Evolutionary conservation across 1,140 invertebrate genomes (phyloP).

Genomic region (Teleopsis dalmanni): DNA sequence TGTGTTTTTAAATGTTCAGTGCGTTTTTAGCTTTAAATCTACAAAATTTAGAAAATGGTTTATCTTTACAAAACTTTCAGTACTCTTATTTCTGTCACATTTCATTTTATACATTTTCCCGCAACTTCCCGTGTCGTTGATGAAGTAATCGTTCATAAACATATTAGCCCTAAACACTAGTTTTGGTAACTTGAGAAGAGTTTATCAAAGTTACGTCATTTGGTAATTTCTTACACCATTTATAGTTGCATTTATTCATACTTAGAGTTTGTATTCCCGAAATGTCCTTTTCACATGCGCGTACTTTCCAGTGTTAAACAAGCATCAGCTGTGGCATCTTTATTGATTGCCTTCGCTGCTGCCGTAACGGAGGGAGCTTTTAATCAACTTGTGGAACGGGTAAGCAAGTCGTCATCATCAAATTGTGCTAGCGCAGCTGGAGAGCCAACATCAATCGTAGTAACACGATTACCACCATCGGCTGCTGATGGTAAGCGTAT

Average conservation of each 20-base stretch:
- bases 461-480: conserved; percentile 51
- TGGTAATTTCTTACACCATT: neutral
- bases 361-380: conserved; percentile 9
- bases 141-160: too few species aligned
- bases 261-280: too few species aligned
- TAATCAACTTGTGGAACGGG: conserved; percentile 35
- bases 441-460: conserved; percentile 58
- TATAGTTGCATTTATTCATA: neutral
- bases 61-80: too few species aligned
- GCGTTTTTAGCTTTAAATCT: too few species aligned
- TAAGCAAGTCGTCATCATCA: conserved; percentile 36
- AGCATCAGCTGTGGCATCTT: neutral
- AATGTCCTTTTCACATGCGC: conserved; percentile 31
- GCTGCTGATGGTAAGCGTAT: conserved; percentile 53
- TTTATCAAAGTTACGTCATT: too few species aligned
- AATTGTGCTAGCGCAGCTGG: conserved; percentile 27
- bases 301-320: conserved; percentile 26
- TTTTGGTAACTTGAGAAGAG: too few species aligned
- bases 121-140: too few species aligned
- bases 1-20: too few species aligned
- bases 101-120: too few species aligned
- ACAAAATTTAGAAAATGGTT: too few species aligned
- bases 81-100: too few species aligned
- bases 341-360: neutral
- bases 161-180: too few species aligned